These are phyloP conservation scores for Typhlomys cinereus DNA, from an alignment of 2,113 vertebrate genomes.

Conservation along the genomic window DNA sequence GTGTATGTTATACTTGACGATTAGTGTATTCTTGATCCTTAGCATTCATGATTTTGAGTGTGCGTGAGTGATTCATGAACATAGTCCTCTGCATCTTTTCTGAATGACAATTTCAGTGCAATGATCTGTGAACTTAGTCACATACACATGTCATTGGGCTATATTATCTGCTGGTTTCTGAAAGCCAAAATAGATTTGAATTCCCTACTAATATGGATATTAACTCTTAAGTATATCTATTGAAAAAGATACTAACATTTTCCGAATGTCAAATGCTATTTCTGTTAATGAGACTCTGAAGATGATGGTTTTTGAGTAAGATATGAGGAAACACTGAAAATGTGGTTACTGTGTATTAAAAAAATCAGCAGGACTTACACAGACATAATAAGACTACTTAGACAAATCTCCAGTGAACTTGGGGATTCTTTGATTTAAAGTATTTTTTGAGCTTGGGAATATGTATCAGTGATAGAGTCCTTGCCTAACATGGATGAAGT, in stretches of 20 bases:
- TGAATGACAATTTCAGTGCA: neutral
- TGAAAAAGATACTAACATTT: conserved; percentile 9
- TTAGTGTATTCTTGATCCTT: neutral
- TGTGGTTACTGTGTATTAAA: neutral
- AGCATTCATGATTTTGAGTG: conserved; percentile 4
- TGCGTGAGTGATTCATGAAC: neutral
- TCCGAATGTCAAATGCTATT: neutral
- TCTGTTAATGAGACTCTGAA: neutral
- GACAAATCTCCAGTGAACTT: neutral
- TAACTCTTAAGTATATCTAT: too few species aligned
- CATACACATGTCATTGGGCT: neutral
- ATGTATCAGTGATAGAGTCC: neutral
- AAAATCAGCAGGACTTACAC: neutral
- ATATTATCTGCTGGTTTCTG: conserved; percentile 5
- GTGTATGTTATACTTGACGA: neutral
- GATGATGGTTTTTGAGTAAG: neutral
- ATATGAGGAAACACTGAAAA: neutral
- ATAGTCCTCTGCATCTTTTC: neutral
- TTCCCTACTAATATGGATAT: neutral
- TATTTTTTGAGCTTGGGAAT: neutral
- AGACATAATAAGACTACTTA: neutral
- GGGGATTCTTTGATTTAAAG: neutral
- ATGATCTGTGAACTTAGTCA: neutral
- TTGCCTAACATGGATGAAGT: neutral
- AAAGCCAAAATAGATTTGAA: neutral